Conservation (phyloP, 2,113 vertebrate species). For the Vidua macroura region DNA sequence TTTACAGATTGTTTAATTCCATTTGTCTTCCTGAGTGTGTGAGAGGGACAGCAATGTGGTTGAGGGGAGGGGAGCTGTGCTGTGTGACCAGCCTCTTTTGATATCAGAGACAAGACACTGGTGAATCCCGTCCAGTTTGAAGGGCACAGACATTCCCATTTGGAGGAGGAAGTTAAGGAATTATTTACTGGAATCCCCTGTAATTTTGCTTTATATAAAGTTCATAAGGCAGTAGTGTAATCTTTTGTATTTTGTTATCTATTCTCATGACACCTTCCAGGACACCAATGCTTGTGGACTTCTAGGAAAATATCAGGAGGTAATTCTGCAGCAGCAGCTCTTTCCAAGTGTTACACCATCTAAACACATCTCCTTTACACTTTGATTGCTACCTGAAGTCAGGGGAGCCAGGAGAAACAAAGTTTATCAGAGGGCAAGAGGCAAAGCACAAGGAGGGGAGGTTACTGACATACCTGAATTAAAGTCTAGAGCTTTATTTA, state of each 20-base stretch:
- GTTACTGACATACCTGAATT: neutral
- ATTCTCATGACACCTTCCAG: neutral
- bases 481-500: neutral
- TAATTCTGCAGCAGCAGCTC: neutral
- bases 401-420: neutral
- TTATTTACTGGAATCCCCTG: neutral
- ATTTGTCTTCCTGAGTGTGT: neutral
- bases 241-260: neutral
- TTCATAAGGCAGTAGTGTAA: neutral
- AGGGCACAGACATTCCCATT: neutral
- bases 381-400: neutral
- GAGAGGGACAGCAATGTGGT: neutral
- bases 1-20: constrained; percentile 12
- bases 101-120: neutral
- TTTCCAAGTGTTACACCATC: neutral
- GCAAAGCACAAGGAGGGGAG: neutral
- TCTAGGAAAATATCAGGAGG: neutral
- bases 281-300: fast-evolving
- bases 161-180: neutral
- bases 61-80: neutral
- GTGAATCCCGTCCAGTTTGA: neutral
- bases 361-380: neutral
- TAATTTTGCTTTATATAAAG: neutral
- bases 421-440: neutral
- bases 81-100: neutral